phyloP scores from a whole-genome alignment of 2,888 invertebrate species.

The Celastrina argiolus region DNA sequence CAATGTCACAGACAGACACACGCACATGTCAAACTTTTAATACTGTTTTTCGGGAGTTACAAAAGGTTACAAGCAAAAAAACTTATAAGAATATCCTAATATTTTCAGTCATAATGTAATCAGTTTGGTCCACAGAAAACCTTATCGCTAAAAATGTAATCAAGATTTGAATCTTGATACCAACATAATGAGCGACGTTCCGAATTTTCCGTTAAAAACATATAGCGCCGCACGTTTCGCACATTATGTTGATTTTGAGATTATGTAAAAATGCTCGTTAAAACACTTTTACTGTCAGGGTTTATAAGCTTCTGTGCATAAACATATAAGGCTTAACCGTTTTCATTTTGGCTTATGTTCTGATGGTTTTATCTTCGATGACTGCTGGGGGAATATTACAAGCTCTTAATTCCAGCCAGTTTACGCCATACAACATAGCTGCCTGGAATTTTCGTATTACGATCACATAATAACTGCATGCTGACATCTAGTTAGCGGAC shows the following conservation, averaged over 20 bases:
- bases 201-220: neutral
- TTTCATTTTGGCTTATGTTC: neutral
- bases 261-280: constrained; percentile 9
- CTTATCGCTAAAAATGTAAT: neutral
- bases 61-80: no score
- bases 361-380: neutral
- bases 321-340: neutral
- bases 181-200: neutral
- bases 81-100: no score
- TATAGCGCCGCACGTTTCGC: neutral
- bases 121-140: no score
- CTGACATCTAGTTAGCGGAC: no score
- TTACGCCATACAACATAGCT: no score
- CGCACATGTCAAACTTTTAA: no score
- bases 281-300: constrained; percentile 9
- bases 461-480: no score
- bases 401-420: no score
- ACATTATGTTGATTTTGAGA: neutral
- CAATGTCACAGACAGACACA: no score
- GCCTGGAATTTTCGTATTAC: no score
- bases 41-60: no score
- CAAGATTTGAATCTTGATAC: neutral
- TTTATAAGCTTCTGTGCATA: neutral
- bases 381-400: neutral
- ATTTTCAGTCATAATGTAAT: no score